phyloP scores from a whole-genome alignment of 2,888 invertebrate genomes.

The Arrhopalites spinosus region DNA sequence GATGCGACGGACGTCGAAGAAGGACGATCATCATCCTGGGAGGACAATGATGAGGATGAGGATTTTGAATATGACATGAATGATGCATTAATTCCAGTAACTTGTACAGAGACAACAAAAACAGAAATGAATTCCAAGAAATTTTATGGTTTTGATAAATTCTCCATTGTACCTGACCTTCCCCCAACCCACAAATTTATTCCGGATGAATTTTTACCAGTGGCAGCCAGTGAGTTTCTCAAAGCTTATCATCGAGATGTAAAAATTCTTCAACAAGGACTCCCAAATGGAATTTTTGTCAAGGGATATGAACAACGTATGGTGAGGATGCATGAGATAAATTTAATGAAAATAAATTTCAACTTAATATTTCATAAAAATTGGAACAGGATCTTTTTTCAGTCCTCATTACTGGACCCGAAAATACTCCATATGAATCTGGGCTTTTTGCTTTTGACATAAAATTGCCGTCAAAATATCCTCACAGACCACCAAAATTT shows the following conservation, averaged over 20 bases:
- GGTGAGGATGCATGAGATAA: slow-evolving; percentile 56
- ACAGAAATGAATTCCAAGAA: no score
- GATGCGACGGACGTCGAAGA: no score
- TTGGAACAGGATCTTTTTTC: slow-evolving; percentile 74
- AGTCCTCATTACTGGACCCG: slow-evolving; percentile 89
- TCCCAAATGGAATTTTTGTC: slow-evolving; percentile 70
- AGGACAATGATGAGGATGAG: no score
- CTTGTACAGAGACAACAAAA: background rate
- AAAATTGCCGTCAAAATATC: slow-evolving; percentile 87
- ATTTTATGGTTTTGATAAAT: slow-evolving; percentile 2
- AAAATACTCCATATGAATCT: slow-evolving; percentile 91
- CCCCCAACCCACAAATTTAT: background rate
- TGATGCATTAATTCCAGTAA: no score
- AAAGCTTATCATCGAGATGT: slow-evolving; percentile 21
- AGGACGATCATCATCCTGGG: no score
- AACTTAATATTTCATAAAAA: background rate
- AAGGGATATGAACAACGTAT: no score
- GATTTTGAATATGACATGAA: no score
- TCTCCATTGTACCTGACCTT: background rate
- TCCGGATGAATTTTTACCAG: background rate
- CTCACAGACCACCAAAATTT: slow-evolving; percentile 83
- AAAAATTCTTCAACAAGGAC: slow-evolving; percentile 3
- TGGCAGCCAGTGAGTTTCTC: background rate
- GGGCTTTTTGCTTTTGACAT: slow-evolving; percentile 94
- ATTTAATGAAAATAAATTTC: background rate